Evolutionary conservation across 2,888 invertebrate genomes (phyloP), one percentile per base, ranked within the genome.

Genomic region (Acanthosepion esculentum): DNA sequence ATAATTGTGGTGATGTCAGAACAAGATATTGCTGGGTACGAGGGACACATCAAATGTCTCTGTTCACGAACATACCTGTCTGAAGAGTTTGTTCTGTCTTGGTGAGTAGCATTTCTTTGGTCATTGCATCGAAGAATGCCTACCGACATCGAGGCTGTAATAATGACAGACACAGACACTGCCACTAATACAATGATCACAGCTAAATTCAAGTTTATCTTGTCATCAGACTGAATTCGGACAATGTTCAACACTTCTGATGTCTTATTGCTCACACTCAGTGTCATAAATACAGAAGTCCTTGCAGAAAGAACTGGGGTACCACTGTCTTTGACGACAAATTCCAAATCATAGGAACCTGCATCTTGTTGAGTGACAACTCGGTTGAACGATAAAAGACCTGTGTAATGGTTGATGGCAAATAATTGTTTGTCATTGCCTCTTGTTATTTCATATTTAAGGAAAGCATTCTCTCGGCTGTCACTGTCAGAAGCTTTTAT

Each of bases 11-110:
- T 78, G n/a, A 78, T 78, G n/a, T 78, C 78, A 78, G 78, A 78
- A 78, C 78, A 78, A n/a, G 78, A 78, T n/a, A n/a, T 78, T 12
- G 78, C n/a, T n/a, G 78, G 78, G 78, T 78, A 78, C 33, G 78
- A 78, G 33, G 78, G 78, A 78, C 78, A 78, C 78, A 78, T 78
- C 78, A 78, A 78, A 78, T 78, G 78, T 78, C 78, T 78, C n/a
- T 78, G 78, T 78, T 78, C 78, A n/a, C 78, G 78, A n/a, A 78
- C 78, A n/a, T 78, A 78, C 0, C 78, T 33, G 78, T 78, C 78
- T 33, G 78, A 78, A 78, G 78, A 78, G n/a, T 78, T 78, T 78
- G 78, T 78, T 78, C 78, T n/a, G 33, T 78, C 78, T 78, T n/a
- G 78, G n/a, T 78, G 78, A n/a, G 78, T 12, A 78, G 78, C n/a